phyloP scores from a whole-genome alignment of 1,140 invertebrate genomes.

The Hormaphis cornu region DNA sequence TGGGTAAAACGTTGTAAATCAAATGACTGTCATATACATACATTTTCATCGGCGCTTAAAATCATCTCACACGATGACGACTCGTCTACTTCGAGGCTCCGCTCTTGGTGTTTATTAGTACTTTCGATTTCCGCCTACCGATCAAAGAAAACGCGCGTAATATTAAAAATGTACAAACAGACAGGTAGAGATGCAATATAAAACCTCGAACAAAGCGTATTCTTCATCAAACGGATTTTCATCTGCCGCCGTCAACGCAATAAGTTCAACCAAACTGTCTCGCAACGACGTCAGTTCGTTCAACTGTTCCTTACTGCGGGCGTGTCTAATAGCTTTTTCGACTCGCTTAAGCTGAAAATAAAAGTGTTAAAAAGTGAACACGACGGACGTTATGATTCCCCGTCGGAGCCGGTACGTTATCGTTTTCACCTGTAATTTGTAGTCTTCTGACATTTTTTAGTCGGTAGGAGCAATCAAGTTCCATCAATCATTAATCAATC shows the following conservation, averaged over 20 bases:
- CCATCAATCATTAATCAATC: no score
- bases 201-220: conserved; percentile 60
- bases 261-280: conserved; percentile 7
- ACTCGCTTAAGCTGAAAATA: conserved; percentile 1
- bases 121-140: conserved; percentile 21
- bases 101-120: not conserved
- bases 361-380: not conserved
- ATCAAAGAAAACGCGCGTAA: no score
- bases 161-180: no score
- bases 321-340: not conserved
- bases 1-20: no score
- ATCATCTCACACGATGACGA: conserved; percentile 38
- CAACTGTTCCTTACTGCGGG: not conserved
- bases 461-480: no score
- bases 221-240: conserved; percentile 50
- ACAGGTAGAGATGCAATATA: no score
- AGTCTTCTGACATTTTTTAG: not conserved
- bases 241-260: conserved; percentile 46
- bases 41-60: conserved; percentile 33
- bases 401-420: no score
- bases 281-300: not conserved
- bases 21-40: not conserved
- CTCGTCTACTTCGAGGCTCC: conserved; percentile 6
- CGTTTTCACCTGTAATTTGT: not conserved
- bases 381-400: no score